A percentile compares a stretch with the other conserved stretches of the same genome.
phyloP scores from a whole-genome alignment of 2,113 vertebrate species.

The Rana temporaria region DNA sequence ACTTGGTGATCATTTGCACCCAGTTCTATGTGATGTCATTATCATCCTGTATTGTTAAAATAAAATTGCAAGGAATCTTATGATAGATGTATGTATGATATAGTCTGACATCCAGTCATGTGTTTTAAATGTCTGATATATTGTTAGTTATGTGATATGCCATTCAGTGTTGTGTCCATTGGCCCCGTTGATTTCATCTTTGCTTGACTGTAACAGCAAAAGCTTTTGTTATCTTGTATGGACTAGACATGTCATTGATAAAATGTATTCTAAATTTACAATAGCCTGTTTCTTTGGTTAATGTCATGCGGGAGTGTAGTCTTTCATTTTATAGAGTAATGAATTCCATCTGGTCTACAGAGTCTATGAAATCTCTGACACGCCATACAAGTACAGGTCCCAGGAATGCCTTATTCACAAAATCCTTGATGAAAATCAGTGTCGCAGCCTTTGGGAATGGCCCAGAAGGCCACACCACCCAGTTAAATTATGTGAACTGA shows the following conservation, averaged over 20 bases:
- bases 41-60: too few relatives aligned
- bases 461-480: too few relatives aligned
- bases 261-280: constrained; percentile 32
- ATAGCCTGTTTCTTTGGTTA: constrained; percentile 29
- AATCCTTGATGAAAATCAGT: background rate
- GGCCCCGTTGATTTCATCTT: constrained; percentile 14
- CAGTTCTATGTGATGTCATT: too few relatives aligned
- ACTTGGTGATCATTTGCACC: too few relatives aligned
- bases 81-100: background rate
- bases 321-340: constrained; percentile 25
- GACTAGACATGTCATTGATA: constrained; percentile 40
- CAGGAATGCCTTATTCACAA: background rate
- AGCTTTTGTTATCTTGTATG: constrained; percentile 35
- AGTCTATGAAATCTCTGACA: background rate
- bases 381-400: background rate
- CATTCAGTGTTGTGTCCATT: constrained; percentile 9
- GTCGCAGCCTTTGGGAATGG: background rate
- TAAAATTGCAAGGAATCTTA: background rate
- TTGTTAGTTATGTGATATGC: constrained; percentile 1
- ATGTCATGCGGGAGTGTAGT: background rate
- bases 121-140: background rate
- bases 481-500: background rate
- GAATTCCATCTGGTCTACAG: constrained; percentile 9
- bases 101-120: background rate
- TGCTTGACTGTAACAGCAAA: background rate